Percentiles rank a stretch among this genome's conserved stretches.
These are phyloP conservation scores for Myrmophylax atrothorax DNA, from an alignment of 2,113 vertebrate genomes.

Conservation along the genomic window DNA sequence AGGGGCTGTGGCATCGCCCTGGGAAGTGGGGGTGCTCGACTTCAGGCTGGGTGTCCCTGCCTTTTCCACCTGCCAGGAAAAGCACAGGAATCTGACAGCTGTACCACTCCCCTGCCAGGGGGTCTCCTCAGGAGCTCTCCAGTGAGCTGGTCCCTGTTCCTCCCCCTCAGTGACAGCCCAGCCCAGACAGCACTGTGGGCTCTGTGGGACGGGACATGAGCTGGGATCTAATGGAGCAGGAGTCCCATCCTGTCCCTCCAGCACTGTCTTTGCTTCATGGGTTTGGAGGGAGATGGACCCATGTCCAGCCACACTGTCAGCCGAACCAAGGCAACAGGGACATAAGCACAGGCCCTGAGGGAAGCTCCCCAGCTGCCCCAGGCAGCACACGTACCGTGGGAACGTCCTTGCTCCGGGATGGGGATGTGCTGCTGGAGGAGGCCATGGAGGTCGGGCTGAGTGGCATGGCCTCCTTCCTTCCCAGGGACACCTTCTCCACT, in stretches of 20 bases:
- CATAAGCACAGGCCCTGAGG: rapidly evolving
- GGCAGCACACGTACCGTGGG: constrained; percentile 54
- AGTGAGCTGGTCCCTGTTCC: rapidly evolving
- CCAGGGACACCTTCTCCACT: constrained; percentile 82
- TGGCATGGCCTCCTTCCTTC: constrained; percentile 82
- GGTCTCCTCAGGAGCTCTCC: too few species aligned
- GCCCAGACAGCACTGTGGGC: neutral
- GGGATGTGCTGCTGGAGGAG: constrained; percentile 87
- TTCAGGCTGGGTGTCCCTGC: constrained; percentile 89
- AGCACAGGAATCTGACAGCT: neutral
- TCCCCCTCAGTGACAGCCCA: neutral
- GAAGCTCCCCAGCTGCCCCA: neutral
- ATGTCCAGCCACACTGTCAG: rapidly evolving
- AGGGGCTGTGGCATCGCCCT: constrained; percentile 73
- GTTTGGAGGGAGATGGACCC: neutral
- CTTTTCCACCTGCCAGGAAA: constrained; percentile 83
- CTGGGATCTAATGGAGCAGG: neutral
- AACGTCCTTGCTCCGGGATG: constrained; percentile 82
- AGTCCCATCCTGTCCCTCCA: neutral
- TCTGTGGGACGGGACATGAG: rapidly evolving
- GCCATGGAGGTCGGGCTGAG: constrained; percentile 89
- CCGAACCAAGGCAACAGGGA: rapidly evolving
- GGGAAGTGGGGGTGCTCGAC: constrained; percentile 87
- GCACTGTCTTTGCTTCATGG: neutral
- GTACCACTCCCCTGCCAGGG: rapidly evolving